phyloP scores from a whole-genome alignment of 2,888 invertebrate genomes.

The Stratiomys singularior region DNA sequence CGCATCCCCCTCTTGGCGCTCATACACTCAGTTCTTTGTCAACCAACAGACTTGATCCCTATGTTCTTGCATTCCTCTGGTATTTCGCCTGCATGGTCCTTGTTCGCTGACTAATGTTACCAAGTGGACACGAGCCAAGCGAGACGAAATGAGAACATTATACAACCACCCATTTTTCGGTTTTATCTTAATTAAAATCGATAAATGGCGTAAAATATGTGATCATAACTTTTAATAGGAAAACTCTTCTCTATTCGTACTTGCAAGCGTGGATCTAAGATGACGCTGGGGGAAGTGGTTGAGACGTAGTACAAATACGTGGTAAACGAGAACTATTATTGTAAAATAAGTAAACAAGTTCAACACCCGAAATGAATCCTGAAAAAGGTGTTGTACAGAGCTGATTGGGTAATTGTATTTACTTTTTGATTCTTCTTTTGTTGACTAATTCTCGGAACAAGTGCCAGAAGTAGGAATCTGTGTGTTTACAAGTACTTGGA shows the following conservation, averaged over 20 bases:
- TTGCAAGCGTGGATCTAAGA: not conserved
- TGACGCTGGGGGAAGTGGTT: not conserved
- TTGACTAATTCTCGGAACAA: too few relatives aligned
- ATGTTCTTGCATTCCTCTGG: not conserved
- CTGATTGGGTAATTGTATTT: too few relatives aligned
- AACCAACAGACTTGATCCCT: not conserved
- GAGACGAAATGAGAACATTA: not conserved
- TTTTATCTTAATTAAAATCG: slow-evolving; percentile 54
- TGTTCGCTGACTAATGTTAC: not conserved
- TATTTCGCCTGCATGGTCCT: not conserved
- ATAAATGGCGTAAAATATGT: slow-evolving; percentile 53
- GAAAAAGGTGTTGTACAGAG: too few relatives aligned
- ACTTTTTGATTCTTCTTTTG: too few relatives aligned
- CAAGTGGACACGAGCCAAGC: slow-evolving; percentile 30
- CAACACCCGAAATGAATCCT: too few relatives aligned
- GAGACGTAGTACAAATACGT: not conserved
- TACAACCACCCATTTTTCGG: slow-evolving; percentile 44
- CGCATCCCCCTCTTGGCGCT: not conserved
- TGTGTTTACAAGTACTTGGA: too few relatives aligned
- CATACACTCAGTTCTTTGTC: slow-evolving; percentile 12
- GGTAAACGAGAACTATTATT: too few relatives aligned
- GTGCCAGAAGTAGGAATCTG: too few relatives aligned
- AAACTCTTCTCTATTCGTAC: slow-evolving; percentile 7
- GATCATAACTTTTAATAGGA: slow-evolving; percentile 52
- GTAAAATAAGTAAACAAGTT: too few relatives aligned